A percentile compares a stretch with the other conserved stretches of the same genome.
phyloP scores from a whole-genome alignment of 2,888 invertebrate genomes.

The Escarpia spicata region DNA sequence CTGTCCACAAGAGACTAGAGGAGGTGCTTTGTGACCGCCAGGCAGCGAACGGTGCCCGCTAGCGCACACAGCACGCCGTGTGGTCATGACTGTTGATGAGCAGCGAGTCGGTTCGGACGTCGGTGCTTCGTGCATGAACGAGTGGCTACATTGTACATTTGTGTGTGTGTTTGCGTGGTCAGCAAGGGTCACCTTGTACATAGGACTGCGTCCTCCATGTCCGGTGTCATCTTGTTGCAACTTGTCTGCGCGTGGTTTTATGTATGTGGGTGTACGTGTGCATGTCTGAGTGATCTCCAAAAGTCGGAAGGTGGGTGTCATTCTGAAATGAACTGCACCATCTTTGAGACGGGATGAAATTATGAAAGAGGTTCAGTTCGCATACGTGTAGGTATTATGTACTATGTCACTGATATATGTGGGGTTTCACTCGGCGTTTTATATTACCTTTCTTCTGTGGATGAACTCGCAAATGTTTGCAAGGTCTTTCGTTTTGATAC shows the following conservation, averaged over 20 bases:
- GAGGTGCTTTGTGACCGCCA: constrained; percentile 13
- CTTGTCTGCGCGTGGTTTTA: too few species aligned
- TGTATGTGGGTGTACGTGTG: neutral
- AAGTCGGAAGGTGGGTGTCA: neutral
- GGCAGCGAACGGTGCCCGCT: neutral
- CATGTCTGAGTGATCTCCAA: neutral
- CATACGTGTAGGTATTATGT: too few species aligned
- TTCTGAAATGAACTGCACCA: neutral
- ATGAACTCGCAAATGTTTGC: too few species aligned
- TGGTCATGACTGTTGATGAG: neutral
- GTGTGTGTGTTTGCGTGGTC: neutral
- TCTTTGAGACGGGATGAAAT: neutral
- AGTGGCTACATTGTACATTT: neutral
- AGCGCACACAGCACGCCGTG: neutral
- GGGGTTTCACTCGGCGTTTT: too few species aligned
- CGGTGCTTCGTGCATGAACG: neutral
- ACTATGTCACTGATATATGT: too few species aligned
- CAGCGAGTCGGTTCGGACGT: neutral
- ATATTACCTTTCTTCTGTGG: too few species aligned
- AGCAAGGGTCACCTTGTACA: neutral
- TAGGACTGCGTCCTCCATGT: too few species aligned
- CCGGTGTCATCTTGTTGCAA: too few species aligned
- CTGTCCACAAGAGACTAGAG: constrained; percentile 17
- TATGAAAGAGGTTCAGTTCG: too few species aligned
- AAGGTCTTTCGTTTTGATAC: too few species aligned